Evolutionary conservation across 2,888 invertebrate genomes (phyloP).

Genomic region (Euphydryas editha): DNA sequence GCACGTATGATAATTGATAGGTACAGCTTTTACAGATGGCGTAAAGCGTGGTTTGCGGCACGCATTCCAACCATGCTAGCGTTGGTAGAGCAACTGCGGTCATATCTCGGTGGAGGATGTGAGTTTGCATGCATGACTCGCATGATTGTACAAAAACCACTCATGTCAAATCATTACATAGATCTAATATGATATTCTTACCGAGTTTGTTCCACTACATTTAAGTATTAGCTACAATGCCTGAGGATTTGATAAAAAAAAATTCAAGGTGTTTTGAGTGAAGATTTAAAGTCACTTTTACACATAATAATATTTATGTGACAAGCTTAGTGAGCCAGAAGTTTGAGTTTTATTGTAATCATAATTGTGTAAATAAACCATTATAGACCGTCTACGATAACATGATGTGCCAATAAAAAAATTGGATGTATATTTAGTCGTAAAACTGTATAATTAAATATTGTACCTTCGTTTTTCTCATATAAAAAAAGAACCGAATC

Average conservation of each 20-base stretch:
- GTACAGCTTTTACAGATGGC: conserved; percentile 78
- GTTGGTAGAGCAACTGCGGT: conserved; percentile 81
- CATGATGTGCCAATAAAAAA: too few relatives aligned
- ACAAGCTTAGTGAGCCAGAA: conserved; percentile 12
- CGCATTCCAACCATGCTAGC: conserved; percentile 80
- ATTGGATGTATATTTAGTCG: conserved; percentile 5
- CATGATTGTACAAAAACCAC: conserved; percentile 45
- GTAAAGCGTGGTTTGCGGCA: conserved; percentile 75
- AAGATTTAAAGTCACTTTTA: conserved; percentile 14
- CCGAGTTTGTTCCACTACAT: conserved; percentile 14
- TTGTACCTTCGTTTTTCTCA: too few relatives aligned
- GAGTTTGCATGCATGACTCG: conserved; percentile 67
- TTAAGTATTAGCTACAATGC: conserved; percentile 2
- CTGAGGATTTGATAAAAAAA: conserved; percentile 12
- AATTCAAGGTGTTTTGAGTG: conserved; percentile 24
- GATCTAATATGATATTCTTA: conserved; percentile 9
- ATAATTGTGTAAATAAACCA: conserved; percentile 17
- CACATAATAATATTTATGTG: conserved; percentile 7
- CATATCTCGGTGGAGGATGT: conserved; percentile 82
- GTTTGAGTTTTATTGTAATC: conserved; percentile 18
- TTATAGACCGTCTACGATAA: not conserved
- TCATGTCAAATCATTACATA: conserved; percentile 19
- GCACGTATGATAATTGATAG: conserved; percentile 50
- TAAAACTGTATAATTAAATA: too few relatives aligned
- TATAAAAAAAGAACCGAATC: too few relatives aligned